Base-by-base conservation (phyloP, 2,888 invertebrate genomes). In the Amblyjoppa proteus region DNA sequence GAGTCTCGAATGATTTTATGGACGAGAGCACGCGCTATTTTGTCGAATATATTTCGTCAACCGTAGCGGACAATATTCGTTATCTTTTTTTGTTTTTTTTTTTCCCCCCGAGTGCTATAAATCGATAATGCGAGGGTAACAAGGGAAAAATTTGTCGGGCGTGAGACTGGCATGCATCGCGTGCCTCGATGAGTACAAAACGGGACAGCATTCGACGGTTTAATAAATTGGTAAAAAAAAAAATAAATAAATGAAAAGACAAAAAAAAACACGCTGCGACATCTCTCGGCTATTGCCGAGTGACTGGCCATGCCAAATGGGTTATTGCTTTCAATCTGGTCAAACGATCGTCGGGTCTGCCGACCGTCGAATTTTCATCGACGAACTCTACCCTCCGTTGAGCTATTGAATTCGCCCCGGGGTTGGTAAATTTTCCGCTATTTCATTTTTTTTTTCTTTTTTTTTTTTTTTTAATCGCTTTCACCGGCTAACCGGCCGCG, bases 191-290 rank as follows among this genome's bases (percentile, higher is more conserved):
- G 70, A 71, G 41, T 53, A 16, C 20, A 34, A 38, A 68, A n/a
- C 34, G 49, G 51, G 25, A 13, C 53, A 41, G 69, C 69, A 41
- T 34, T 73, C 81, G 25, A 20, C 69, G 69, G 53, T 64, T 41
- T 49, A 77, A 84, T 70, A 53, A 74, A 84, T 84, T 70, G 73
- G 53, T 64, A 51, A 25, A 56, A 25, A 56, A 56, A 78, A 74
- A 71, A 73, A 84, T 71, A 49, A 28, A 49, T 34, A 16, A 25
- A 28, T 49, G 56, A 45, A 11, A 45, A 45, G 41, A 45, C 20
- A 13, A 45, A 45, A 13, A 45, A 38, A 38, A 41, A 9, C 9
- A 49, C 45, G 45, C 9, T 28, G 25, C 13, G 16, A 70, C 16
- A 28, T 56, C 51, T 13, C 38, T 38, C 31, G 20, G 74, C 25